Conservation (phyloP, 2,797 vertebrate genomes). For the Channallabes apus region DNA sequence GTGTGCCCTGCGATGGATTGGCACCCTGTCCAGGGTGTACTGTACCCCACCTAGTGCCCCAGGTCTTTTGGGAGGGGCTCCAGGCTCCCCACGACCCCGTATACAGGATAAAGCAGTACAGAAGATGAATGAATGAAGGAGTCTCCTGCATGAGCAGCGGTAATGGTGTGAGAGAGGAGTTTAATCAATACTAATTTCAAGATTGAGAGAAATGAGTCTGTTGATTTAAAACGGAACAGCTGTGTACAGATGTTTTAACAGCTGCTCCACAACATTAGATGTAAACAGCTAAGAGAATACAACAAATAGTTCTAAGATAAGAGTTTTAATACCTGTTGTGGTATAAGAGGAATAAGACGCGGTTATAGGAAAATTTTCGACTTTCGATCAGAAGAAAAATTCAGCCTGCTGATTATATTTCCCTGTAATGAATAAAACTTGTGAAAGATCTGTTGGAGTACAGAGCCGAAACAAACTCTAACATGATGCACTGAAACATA, state of each 20-base stretch:
- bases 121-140: no score
- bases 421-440: neutral
- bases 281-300: neutral
- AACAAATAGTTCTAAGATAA: neutral
- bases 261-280: neutral
- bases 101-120: no score
- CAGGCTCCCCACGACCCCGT: no score
- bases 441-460: neutral
- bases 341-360: no score
- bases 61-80: no score
- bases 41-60: no score
- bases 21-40: no score
- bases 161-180: no score
- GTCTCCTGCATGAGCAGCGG: no score
- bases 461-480: neutral
- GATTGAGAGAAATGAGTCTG: neutral
- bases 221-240: neutral
- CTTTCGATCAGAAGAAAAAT: no score
- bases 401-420: neutral
- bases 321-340: neutral
- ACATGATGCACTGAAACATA: neutral
- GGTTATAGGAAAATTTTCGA: neutral
- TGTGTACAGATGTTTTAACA: neutral
- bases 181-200: neutral
- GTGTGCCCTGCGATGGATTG: no score